A percentile compares a stretch with the other conserved stretches of the same genome.
These are phyloP conservation scores for Vulpes lagopus DNA, from an alignment of 2,113 vertebrate genomes.

Conservation along the genomic window DNA sequence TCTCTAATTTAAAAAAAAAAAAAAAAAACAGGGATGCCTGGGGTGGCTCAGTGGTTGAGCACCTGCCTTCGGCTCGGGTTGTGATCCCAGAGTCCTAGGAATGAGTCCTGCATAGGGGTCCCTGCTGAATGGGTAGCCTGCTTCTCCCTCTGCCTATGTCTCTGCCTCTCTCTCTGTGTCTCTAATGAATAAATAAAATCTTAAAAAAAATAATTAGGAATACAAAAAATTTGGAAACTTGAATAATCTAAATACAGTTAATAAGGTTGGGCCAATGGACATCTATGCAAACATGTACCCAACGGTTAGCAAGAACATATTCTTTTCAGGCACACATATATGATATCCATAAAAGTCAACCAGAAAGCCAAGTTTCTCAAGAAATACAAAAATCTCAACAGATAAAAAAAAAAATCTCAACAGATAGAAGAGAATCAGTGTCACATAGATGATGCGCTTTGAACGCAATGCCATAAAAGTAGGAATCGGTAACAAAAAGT, in stretches of 20 bases:
- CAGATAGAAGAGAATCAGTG: background rate
- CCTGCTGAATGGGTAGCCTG: too few species aligned
- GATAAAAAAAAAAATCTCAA: background rate
- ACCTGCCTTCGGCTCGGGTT: too few species aligned
- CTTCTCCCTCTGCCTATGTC: too few species aligned
- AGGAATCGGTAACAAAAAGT: background rate
- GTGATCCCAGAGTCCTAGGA: too few species aligned
- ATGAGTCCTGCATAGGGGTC: too few species aligned
- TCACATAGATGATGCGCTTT: rapidly evolving
- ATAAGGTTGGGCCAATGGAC: background rate
- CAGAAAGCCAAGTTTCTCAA: background rate
- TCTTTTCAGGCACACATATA: background rate
- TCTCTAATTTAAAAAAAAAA: background rate
- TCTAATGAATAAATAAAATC: too few species aligned
- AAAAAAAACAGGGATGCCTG: background rate
- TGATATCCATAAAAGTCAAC: background rate
- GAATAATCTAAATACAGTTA: background rate
- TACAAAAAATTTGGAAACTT: background rate
- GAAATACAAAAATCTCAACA: background rate
- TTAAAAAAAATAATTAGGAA: background rate
- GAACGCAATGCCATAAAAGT: background rate
- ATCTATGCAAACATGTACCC: background rate
- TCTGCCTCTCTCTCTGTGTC: too few species aligned
- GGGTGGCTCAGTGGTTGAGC: too few species aligned
- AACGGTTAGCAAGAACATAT: background rate